phyloP scores from a whole-genome alignment of 2,888 invertebrate species.

The Agrotis segetum region DNA sequence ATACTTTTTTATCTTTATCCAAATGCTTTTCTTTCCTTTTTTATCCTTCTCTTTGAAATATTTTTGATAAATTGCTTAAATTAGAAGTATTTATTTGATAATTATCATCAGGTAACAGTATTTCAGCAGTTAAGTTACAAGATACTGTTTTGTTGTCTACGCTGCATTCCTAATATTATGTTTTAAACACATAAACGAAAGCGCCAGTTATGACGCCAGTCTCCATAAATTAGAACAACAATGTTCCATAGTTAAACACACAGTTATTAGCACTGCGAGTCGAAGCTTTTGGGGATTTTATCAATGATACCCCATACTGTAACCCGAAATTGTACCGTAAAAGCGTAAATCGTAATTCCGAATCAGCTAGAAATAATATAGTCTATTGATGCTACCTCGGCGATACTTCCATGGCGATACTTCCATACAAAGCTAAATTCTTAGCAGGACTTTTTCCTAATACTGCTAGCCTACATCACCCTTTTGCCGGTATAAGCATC shows the following conservation, averaged over 20 bases:
- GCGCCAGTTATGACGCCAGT: neutral
- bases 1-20: constrained; percentile 4
- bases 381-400: too few relatives aligned
- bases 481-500: too few relatives aligned
- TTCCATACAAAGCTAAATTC: too few relatives aligned
- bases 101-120: neutral
- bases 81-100: neutral
- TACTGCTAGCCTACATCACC: too few relatives aligned
- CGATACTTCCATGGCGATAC: too few relatives aligned
- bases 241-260: neutral
- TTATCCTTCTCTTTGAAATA: neutral
- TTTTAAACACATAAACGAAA: constrained; percentile 8
- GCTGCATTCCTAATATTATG: neutral
- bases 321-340: too few relatives aligned
- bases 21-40: neutral
- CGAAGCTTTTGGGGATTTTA: too few relatives aligned
- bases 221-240: constrained; percentile 5
- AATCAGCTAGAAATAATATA: too few relatives aligned
- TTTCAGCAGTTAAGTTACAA: neutral
- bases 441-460: too few relatives aligned
- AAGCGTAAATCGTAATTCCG: too few relatives aligned
- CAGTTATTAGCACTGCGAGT: neutral
- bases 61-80: neutral
- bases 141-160: neutral
- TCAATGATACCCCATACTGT: too few relatives aligned